Base-by-base conservation (phyloP, 2,888 invertebrate species). In the Hololepta plana region DNA sequence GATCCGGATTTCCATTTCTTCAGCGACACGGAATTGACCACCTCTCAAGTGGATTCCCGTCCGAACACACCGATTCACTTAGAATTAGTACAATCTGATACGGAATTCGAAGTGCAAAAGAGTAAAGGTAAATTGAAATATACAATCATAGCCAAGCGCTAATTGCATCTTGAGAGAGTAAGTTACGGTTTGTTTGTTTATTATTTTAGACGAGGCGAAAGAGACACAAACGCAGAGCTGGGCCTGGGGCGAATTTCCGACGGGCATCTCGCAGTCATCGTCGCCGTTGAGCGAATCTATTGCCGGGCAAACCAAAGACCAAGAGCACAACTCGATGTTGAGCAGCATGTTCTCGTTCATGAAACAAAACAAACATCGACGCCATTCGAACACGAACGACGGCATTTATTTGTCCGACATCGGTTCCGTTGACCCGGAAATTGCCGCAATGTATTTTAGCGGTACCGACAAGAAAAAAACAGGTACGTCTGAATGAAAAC, bases 331-430 rank as follows among this genome's bases (percentile, higher is more conserved):
- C 35, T 87, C 87, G 20, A 82, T 87, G 66, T 64, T 90, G 35
- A 77, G 82, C 47, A 81, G 80, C 42, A 81, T 93, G 79, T 81
- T 91, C 54, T 80, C 82, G 38, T 91, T 91, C 55, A 91, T 91
- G 79, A 73, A 77, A 51, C 71, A 71, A 43, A 72, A 68, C 19
- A 65, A 66, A 45, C 64, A 65, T 38, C 58, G 66, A 40, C 59
- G 65, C 35, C 38, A 39, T 16, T 40, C 38, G 27, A 39, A 31
- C 15, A 35, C 31, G 9, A 59, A 70, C 8, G 82, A 80, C 39
- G 87, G 85, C 29, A 79, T 93, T 37, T 95, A 93, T 55, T 63
- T 95, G 31, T 88, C 90, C 28, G 91, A 95, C 46, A 62, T 90
- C 33, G 84, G 85, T 26, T 74, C 75, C 43, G 70, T 91, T 56